Evolutionary conservation across 2,888 invertebrate species (phyloP), one percentile per base, ranked within the genome.

Genomic region (Yponomeuta cagnagella): DNA sequence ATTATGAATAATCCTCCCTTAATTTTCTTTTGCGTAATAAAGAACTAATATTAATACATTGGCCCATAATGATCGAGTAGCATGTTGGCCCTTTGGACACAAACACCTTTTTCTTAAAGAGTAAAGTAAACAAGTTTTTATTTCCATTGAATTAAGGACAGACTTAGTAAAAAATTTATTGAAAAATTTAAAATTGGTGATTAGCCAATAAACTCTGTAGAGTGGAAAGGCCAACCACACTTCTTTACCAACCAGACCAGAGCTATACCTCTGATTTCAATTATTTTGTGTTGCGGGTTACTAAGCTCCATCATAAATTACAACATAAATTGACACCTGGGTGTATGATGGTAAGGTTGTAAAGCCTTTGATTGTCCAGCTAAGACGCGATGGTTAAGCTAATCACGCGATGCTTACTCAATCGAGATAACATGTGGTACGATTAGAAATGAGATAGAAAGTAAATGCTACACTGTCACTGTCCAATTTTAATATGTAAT

Each of bases 381-480:
- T 58, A 58, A 12, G 52, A 15, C 15, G 52, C 52, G 52, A 58
- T 15, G 12, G 43, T 58, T 15, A 58, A 58, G 52, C 4, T 58
- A 71, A 71, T 72, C 71, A 69, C 48, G 70, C 68, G 70, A 72
- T 65, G 70, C 67, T 65, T 63, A 65, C 71, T 73, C 71, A 71
- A 74, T 74, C 73, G 68, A 73, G 74, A 74, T 74, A 74, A 74
- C 72, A 72, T 73, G 72, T 74, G 72, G 74, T 73, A 74, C 73
- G 73, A 71, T 69, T 72, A 0, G 65, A 65, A 12, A 30, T 31
- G 12, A 65, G 65, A 65, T 65, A 30, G 65, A 30, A 65, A 65
- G 10, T 65, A 65, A 65, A 65, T 8, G 8, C 30, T 33, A 65
- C 30, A n/a, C 9, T 23, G 63, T 52, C 52, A 63, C n/a, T 63